Evolutionary conservation across 2,888 invertebrate species (phyloP).

Genomic region (Trichogramma dendrolimi): DNA sequence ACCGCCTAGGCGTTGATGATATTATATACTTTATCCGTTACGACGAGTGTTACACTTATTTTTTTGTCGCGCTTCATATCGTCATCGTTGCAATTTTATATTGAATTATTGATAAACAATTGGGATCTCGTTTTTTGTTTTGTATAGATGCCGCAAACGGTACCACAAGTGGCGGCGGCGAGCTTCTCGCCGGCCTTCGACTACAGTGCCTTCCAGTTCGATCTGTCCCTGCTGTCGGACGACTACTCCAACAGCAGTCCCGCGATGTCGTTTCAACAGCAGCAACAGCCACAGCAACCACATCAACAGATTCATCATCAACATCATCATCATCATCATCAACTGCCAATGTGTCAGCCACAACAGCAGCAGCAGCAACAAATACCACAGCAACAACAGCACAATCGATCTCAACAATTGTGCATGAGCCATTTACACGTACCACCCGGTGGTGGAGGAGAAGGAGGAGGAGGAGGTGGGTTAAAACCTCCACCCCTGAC

Average conservation of each 20-base stretch:
- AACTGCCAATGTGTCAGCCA: neutral
- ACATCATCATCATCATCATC: too few species aligned
- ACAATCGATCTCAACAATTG: neutral
- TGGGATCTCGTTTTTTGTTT: conserved; percentile 25
- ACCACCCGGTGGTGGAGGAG: too few species aligned
- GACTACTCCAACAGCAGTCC: conserved; percentile 42
- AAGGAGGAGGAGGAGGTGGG: neutral
- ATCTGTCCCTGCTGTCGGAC: conserved; percentile 69
- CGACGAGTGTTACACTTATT: too few species aligned
- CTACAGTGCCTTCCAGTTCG: conserved; percentile 66
- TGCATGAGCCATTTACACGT: neutral
- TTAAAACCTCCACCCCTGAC: conserved; percentile 15
- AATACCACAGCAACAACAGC: too few species aligned
- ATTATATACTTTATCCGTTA: too few species aligned
- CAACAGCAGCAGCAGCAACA: neutral
- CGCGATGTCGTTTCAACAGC: conserved; percentile 22
- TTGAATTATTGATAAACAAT: neutral
- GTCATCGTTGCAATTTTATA: too few species aligned
- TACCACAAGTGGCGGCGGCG: conserved; percentile 67
- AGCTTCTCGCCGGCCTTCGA: conserved; percentile 72
- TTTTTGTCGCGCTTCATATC: too few species aligned
- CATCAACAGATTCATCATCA: neutral
- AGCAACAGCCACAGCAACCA: neutral
- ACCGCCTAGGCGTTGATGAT: too few species aligned
- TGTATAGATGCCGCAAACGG: conserved; percentile 78